Evolutionary conservation across 2,113 vertebrate genomes (phyloP).

Genomic region (Crotalus tigris): DNA sequence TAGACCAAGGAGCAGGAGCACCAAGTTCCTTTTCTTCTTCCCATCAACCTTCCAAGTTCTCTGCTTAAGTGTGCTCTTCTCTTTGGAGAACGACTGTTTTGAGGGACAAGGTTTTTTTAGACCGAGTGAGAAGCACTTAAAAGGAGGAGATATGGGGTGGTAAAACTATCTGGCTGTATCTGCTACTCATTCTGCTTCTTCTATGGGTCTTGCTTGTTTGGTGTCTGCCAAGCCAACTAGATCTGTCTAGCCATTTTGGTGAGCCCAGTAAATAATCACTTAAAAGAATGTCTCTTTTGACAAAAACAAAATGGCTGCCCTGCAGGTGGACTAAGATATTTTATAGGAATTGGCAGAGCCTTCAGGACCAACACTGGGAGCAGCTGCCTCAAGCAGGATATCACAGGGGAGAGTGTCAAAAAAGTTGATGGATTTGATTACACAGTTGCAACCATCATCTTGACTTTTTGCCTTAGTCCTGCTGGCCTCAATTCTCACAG

Average conservation of each 20-base stretch:
- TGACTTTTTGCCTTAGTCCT: not conserved
- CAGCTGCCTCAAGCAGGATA: not conserved
- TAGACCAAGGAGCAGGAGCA: not conserved
- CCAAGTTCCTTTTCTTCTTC: not conserved
- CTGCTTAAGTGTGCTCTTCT: not conserved
- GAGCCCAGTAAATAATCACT: not conserved
- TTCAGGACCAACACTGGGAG: not conserved
- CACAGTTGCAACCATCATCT: not conserved
- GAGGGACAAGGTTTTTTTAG: not conserved
- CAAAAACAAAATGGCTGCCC: not conserved
- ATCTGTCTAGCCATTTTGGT: not conserved
- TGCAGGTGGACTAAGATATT: not conserved
- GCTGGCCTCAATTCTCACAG: not conserved
- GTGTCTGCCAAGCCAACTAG: not conserved
- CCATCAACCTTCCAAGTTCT: not conserved
- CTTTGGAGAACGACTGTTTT: not conserved
- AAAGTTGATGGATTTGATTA: not conserved
- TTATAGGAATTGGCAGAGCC: not conserved
- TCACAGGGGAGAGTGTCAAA: not conserved
- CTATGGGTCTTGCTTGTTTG: not conserved
- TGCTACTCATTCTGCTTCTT: not conserved
- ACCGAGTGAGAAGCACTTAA: not conserved
- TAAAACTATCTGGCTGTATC: not conserved
- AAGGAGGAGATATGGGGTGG: not conserved
- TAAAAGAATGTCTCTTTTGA: not conserved